A percentile compares a stretch with the other conserved stretches of the same genome.
Evolutionary conservation across 1,140 invertebrate species (phyloP).

Genomic region (Polyergus mexicanus): DNA sequence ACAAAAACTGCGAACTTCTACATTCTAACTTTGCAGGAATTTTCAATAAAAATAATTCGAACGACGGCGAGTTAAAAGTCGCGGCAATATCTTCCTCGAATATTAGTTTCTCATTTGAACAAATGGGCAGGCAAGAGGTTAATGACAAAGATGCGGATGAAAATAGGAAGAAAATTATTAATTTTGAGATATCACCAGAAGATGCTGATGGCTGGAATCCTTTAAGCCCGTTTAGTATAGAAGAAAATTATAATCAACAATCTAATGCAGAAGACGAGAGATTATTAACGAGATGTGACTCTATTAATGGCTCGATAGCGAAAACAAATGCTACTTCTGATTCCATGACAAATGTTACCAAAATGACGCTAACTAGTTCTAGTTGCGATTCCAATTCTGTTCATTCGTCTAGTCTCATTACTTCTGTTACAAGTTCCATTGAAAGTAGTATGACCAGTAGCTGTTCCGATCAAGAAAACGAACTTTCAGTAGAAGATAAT

Average conservation of each 20-base stretch:
- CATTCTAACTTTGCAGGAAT: constrained; percentile 82
- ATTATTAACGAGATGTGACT: constrained; percentile 88
- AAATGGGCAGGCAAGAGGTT: constrained; percentile 69
- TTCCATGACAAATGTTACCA: constrained; percentile 92
- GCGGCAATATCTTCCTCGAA: constrained; percentile 57
- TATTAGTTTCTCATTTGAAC: constrained; percentile 87
- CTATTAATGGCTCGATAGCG: constrained; percentile 85
- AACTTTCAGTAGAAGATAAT: constrained; percentile 85
- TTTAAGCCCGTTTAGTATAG: constrained; percentile 85
- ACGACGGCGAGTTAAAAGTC: constrained; percentile 59
- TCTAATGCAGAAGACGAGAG: constrained; percentile 89
- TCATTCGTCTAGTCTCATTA: constrained; percentile 84
- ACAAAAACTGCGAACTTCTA: constrained; percentile 80
- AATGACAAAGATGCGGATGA: constrained; percentile 80
- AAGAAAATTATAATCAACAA: constrained; percentile 87
- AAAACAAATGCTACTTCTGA: constrained; percentile 89
- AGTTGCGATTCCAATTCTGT: constrained; percentile 89
- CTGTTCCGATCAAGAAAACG: constrained; percentile 86
- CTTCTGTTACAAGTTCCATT: constrained; percentile 86
- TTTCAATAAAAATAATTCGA: constrained; percentile 76
- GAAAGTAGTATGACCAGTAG: constrained; percentile 87
- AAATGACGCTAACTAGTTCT: constrained; percentile 88
- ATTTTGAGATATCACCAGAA: constrained; percentile 80
- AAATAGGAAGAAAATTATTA: constrained; percentile 82
- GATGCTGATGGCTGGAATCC: constrained; percentile 87